Conservation (phyloP, 2,888 invertebrate species). For the Rutpela maculata region DNA sequence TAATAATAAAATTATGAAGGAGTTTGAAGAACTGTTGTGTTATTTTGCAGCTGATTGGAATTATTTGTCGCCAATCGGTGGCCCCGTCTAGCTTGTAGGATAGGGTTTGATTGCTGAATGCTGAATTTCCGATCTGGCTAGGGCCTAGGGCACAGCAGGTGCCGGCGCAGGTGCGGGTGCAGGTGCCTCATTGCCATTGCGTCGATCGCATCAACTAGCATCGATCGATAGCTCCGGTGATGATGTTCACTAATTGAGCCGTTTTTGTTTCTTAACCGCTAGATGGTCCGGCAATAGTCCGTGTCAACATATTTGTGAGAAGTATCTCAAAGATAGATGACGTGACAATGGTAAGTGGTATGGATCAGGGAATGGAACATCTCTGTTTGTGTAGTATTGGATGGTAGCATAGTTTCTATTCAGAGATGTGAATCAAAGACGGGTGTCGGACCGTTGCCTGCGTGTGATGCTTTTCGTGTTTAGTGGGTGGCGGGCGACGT, state of each 20-base stretch:
- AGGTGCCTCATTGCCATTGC: conserved; percentile 69
- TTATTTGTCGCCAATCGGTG: conserved; percentile 51
- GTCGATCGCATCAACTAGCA: conserved; percentile 57
- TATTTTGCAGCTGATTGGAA: conserved; percentile 35
- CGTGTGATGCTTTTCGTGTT: conserved; percentile 50
- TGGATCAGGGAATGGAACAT: conserved; percentile 64
- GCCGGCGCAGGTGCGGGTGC: conserved; percentile 64
- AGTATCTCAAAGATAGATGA: conserved; percentile 99
- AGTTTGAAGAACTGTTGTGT: conserved; percentile 54
- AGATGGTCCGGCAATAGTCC: conserved; percentile 97
- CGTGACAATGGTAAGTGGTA: conserved; percentile 97
- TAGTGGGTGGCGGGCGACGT: conserved; percentile 58
- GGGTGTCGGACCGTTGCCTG: conserved; percentile 59
- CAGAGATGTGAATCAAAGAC: conserved; percentile 68
- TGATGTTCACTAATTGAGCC: conserved; percentile 68
- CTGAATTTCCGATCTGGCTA: conserved; percentile 57
- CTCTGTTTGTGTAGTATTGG: conserved; percentile 70
- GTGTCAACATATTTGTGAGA: conserved; percentile 98
- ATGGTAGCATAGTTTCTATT: conserved; percentile 67
- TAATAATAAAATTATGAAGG: background rate
- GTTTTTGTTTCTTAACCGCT: conserved; percentile 72
- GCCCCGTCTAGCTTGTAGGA: conserved; percentile 71
- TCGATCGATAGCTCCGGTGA: conserved; percentile 60
- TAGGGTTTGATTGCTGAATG: conserved; percentile 72
- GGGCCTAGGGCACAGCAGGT: conserved; percentile 60